These are phyloP conservation scores for Sicus ferrugineus DNA, from an alignment of 2,888 invertebrate genomes.

Conservation along the genomic window DNA sequence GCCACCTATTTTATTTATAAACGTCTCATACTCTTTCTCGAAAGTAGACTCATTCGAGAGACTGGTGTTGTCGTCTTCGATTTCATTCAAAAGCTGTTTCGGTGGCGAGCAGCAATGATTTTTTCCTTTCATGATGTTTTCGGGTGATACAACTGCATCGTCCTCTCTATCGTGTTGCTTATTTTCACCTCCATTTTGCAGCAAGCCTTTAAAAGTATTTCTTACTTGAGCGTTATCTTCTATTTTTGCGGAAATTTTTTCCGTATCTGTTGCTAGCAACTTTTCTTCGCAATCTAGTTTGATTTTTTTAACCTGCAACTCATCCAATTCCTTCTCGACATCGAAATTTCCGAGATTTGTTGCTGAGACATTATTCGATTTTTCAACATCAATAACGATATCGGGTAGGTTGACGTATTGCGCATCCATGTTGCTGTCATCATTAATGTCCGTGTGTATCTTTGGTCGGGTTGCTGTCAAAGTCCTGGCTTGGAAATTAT, in stretches of 20 bases:
- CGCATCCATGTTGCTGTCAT: constrained; percentile 49
- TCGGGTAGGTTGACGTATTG: constrained; percentile 61
- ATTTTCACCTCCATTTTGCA: neutral
- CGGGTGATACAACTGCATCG: neutral
- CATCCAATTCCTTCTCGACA: constrained; percentile 58
- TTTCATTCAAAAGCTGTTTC: constrained; percentile 39
- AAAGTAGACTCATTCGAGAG: constrained; percentile 57
- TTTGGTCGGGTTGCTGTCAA: constrained; percentile 40
- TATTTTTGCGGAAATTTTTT: neutral
- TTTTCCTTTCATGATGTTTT: neutral
- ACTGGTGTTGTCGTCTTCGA: constrained; percentile 52
- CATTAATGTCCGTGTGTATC: constrained; percentile 49
- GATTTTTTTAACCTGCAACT: constrained; percentile 44
- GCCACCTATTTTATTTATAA: constrained; percentile 54
- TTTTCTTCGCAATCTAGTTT: neutral
- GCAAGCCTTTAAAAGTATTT: neutral
- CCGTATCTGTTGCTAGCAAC: neutral
- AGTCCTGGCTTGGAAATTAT: too few species aligned
- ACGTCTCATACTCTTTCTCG: constrained; percentile 58
- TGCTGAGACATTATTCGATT: constrained; percentile 48
- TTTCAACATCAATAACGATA: constrained; percentile 64
- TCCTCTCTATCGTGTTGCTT: neutral
- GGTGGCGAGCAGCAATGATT: neutral
- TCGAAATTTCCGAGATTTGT: constrained; percentile 52
- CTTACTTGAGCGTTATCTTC: neutral